A percentile compares a stretch with the other conserved stretches of the same genome.
These are phyloP conservation scores for Lacerta bilineata DNA, from an alignment of 2,797 vertebrate genomes.

Conservation along the genomic window DNA sequence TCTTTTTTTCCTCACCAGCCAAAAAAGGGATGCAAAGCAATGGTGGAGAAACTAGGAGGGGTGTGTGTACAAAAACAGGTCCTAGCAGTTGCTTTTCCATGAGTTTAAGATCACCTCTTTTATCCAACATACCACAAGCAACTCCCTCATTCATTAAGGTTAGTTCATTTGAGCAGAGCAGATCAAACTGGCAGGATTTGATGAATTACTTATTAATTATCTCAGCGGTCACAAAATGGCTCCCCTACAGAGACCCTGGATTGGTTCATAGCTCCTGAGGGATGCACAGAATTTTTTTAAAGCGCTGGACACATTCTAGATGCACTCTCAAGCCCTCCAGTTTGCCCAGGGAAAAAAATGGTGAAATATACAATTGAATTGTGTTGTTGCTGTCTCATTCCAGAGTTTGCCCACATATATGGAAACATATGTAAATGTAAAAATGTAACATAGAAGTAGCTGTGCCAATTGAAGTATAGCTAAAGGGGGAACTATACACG, in stretches of 20 bases:
- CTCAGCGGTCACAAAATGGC: slow-evolving; percentile 22
- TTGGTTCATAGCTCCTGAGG: slow-evolving; percentile 25
- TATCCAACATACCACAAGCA: not conserved
- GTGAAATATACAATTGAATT: too few species aligned
- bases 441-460: not conserved
- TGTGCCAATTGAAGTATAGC: slow-evolving; percentile 16
- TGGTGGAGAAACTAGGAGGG: slow-evolving; percentile 19
- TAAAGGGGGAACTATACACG: slow-evolving; percentile 5
- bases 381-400: not conserved
- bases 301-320: not conserved
- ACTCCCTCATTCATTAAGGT: slow-evolving; percentile 7
- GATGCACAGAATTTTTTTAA: not conserved
- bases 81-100: slow-evolving; percentile 13
- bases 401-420: not conserved
- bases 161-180: slow-evolving; percentile 42
- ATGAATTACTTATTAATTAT: slow-evolving; percentile 48
- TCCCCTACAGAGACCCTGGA: slow-evolving; percentile 13
- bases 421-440: too few species aligned
- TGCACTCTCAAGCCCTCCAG: not conserved
- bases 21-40: not conserved
- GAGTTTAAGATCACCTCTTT: slow-evolving; percentile 27
- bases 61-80: slow-evolving; percentile 15
- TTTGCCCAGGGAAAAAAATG: not conserved
- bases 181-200: slow-evolving; percentile 32
- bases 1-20: slow-evolving; percentile 8